Evolutionary conservation across 2,888 invertebrate genomes (phyloP).

Genomic region (Cryptus armator): DNA sequence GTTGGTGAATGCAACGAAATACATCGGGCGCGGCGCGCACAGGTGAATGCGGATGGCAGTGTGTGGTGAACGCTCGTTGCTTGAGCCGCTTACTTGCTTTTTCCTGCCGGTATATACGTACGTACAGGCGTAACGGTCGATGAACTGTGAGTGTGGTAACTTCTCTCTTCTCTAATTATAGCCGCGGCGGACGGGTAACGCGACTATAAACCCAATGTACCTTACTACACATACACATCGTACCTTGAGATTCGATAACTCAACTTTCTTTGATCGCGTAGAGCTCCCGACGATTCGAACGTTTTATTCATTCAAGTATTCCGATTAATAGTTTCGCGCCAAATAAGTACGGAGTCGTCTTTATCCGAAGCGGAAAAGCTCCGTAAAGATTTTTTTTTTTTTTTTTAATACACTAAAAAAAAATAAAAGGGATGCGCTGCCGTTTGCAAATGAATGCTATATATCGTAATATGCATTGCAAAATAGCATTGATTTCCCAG

Average conservation of each 20-base stretch:
- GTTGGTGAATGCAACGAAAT: constrained; percentile 61
- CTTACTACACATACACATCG: neutral
- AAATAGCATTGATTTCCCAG: too few relatives aligned
- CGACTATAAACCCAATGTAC: constrained; percentile 58
- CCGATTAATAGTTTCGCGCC: neutral
- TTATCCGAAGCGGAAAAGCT: neutral
- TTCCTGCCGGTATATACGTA: constrained; percentile 55
- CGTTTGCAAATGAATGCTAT: too few relatives aligned
- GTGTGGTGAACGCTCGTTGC: constrained; percentile 50
- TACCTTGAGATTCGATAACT: neutral
- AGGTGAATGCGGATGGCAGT: constrained; percentile 67
- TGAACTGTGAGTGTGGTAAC: constrained; percentile 73
- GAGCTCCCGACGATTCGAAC: neutral
- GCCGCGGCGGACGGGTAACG: constrained; percentile 66
- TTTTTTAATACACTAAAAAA: too few relatives aligned
- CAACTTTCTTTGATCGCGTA: constrained; percentile 65
- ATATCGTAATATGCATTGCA: too few relatives aligned
- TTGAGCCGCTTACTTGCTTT: constrained; percentile 57
- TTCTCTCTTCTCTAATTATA: constrained; percentile 71
- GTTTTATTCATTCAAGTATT: neutral
- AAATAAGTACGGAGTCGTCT: neutral
- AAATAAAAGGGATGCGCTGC: too few relatives aligned
- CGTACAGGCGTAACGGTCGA: constrained; percentile 73
- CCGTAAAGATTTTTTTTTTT: too few relatives aligned
- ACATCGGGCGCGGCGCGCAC: constrained; percentile 63